Percentiles rank a stretch among this genome's conserved stretches.
These are phyloP conservation scores for Netelia melanura DNA, from an alignment of 2,888 invertebrate genomes.

Conservation along the genomic window DNA sequence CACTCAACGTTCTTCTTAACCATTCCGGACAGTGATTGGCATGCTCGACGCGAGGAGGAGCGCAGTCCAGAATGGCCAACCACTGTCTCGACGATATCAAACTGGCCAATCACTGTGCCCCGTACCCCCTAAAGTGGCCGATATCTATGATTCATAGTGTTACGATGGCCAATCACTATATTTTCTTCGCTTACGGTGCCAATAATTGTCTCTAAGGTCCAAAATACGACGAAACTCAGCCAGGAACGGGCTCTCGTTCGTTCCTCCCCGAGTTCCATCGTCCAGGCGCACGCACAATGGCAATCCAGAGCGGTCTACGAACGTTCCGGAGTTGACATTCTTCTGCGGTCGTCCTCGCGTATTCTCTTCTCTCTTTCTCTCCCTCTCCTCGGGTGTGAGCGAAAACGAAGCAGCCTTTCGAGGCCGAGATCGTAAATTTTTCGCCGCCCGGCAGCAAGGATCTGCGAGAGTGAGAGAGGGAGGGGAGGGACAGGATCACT, in stretches of 20 bases:
- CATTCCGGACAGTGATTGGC: not conserved
- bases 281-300: constrained; percentile 60
- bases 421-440: constrained; percentile 70
- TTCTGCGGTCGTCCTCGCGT: constrained; percentile 70
- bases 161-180: not conserved
- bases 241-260: constrained; percentile 33
- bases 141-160: too few relatives aligned
- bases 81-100: too few relatives aligned
- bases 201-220: not conserved
- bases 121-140: not conserved
- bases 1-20: not conserved
- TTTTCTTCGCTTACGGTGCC: constrained; percentile 2
- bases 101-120: constrained; percentile 24
- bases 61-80: too few relatives aligned
- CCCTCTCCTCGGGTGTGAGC: constrained; percentile 28
- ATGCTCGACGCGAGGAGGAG: too few relatives aligned
- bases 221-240: constrained; percentile 10
- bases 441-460: constrained; percentile 57
- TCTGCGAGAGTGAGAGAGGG: not conserved
- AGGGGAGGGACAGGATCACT: constrained; percentile 40
- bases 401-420: constrained; percentile 63
- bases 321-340: constrained; percentile 74
- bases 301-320: constrained; percentile 61
- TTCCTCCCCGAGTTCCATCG: constrained; percentile 37
- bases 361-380: constrained; percentile 27